Percentiles rank a stretch among this genome's conserved stretches.
phyloP scores from a whole-genome alignment of 2,113 vertebrate species.

The Xenotilapia caudafasciata region DNA sequence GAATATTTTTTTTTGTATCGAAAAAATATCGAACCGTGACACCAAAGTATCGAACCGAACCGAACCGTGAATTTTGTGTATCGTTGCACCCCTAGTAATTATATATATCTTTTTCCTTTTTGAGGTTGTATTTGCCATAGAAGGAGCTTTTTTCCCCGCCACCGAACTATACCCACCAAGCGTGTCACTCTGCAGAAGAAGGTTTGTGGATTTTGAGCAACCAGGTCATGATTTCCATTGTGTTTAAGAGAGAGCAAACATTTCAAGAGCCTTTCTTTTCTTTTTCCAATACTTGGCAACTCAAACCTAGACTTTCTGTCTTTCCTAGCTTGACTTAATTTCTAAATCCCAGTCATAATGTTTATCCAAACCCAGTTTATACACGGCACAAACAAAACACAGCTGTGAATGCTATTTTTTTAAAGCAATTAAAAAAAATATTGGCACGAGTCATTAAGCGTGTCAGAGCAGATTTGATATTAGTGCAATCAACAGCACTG shows the following conservation, averaged over 20 bases:
- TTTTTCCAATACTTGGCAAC: not conserved
- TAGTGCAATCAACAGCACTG: not conserved
- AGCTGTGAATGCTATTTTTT: not conserved
- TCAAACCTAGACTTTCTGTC: not conserved
- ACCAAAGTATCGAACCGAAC: too few relatives aligned
- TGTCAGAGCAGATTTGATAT: not conserved
- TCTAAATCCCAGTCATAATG: not conserved
- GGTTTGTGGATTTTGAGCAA: not conserved
- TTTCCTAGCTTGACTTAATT: not conserved
- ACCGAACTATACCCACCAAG: not conserved
- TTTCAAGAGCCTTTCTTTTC: not conserved
- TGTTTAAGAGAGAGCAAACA: not conserved
- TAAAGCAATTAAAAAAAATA: not conserved
- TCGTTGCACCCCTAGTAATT: too few relatives aligned
- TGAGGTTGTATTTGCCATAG: too few relatives aligned
- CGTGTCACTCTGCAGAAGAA: not conserved
- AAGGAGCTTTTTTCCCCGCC: not conserved
- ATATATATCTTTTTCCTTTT: too few relatives aligned
- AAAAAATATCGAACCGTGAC: too few relatives aligned
- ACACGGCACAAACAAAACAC: not conserved
- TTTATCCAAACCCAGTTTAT: not conserved
- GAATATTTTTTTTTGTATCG: too few relatives aligned
- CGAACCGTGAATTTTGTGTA: too few relatives aligned
- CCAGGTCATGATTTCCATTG: not conserved
- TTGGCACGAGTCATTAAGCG: not conserved